phyloP scores from a whole-genome alignment of 2,113 vertebrate genomes.

The Lophius piscatorius region DNA sequence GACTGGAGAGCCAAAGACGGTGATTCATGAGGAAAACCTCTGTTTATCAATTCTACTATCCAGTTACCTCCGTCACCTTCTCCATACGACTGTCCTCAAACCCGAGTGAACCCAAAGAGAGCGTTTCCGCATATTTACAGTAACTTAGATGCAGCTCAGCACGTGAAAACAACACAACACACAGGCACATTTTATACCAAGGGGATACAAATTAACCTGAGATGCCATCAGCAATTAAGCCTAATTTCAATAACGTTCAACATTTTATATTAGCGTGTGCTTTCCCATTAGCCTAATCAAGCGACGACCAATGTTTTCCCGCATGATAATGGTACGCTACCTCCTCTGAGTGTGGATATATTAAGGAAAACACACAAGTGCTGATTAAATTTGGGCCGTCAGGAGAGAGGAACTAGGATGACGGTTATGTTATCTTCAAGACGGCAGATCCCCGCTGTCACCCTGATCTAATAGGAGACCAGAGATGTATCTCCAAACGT shows the following conservation, averaged over 20 bases:
- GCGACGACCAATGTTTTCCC: slow-evolving; percentile 81
- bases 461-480: slow-evolving; percentile 64
- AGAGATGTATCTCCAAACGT: slow-evolving; percentile 30
- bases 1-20: no score
- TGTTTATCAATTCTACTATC: slow-evolving; percentile 40
- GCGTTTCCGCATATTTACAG: slow-evolving; percentile 49
- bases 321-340: slow-evolving; percentile 77
- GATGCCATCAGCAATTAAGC: slow-evolving; percentile 83
- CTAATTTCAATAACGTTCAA: slow-evolving; percentile 85
- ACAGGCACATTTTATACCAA: slow-evolving; percentile 70
- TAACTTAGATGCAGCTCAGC: slow-evolving; percentile 53
- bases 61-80: slow-evolving; percentile 17
- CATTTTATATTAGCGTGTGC: slow-evolving; percentile 80
- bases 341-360: slow-evolving; percentile 66
- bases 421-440: slow-evolving; percentile 34
- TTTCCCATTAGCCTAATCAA: slow-evolving; percentile 83
- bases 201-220: slow-evolving; percentile 83
- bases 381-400: slow-evolving; percentile 70
- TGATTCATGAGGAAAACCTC: no score
- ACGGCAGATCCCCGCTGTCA: slow-evolving; percentile 5
- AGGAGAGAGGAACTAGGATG: slow-evolving; percentile 36
- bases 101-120: slow-evolving; percentile 6
- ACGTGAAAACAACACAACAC: slow-evolving; percentile 69
- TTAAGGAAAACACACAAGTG: slow-evolving; percentile 68
- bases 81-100: slow-evolving; percentile 15